Evolutionary conservation across 2,113 vertebrate species (phyloP).

Genomic region (Platysternon megacephalum): DNA sequence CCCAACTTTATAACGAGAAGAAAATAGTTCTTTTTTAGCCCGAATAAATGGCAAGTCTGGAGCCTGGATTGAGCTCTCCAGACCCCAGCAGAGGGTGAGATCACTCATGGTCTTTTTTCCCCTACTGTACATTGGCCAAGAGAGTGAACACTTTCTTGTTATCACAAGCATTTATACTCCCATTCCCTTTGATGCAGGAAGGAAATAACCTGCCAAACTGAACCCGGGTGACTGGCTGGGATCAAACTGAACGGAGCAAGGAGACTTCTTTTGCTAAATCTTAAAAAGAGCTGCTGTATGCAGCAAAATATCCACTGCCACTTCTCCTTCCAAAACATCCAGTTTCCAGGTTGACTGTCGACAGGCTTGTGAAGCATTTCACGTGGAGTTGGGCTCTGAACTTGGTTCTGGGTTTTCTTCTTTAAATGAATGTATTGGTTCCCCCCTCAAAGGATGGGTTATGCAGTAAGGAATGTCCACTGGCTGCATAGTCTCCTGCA

Average conservation of each 20-base stretch:
- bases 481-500: not conserved
- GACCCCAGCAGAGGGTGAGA: not conserved
- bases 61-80: not conserved
- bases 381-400: not conserved
- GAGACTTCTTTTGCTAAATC: not conserved
- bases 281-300: not conserved
- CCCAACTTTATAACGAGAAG: not conserved
- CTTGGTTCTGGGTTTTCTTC: not conserved
- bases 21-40: not conserved
- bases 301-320: not conserved
- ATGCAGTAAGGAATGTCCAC: not conserved
- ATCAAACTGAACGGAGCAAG: not conserved
- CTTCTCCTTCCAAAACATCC: fast-evolving
- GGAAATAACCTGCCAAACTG: not conserved
- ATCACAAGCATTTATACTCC: conserved; percentile 24
- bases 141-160: not conserved
- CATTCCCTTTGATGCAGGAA: not conserved
- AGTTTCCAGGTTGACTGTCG: not conserved
- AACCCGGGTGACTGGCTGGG: not conserved
- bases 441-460: not conserved
- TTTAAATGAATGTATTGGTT: fast-evolving
- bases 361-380: not conserved
- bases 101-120: not conserved
- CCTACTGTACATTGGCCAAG: not conserved
- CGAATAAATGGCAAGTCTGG: not conserved